Percentiles rank a stretch among this genome's conserved stretches.
phyloP scores from a whole-genome alignment of 1,140 invertebrate species.

The Aethina tumida region DNA sequence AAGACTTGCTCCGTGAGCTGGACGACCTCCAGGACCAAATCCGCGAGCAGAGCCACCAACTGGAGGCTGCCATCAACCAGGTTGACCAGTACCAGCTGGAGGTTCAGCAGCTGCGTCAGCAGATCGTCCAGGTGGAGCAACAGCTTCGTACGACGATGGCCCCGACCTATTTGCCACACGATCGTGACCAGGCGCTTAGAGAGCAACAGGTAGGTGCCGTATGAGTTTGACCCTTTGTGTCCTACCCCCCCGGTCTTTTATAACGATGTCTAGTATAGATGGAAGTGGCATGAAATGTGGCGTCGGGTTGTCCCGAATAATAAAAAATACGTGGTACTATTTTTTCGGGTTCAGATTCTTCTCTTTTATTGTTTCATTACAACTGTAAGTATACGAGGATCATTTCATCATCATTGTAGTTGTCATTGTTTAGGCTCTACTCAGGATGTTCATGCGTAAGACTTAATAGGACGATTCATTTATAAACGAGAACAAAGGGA shows the following conservation, averaged over 20 bases:
- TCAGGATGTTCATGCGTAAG: no score
- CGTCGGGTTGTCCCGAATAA: conserved; percentile 8
- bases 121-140: conserved; percentile 77
- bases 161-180: conserved; percentile 70
- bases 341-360: background rate
- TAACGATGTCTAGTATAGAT: conserved; percentile 19
- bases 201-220: conserved; percentile 85
- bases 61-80: conserved; percentile 72
- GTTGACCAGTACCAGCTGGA: conserved; percentile 83
- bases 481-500: no score
- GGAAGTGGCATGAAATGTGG: conserved; percentile 23
- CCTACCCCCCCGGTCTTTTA: conserved; percentile 6
- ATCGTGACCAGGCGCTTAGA: conserved; percentile 70
- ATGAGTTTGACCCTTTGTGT: conserved; percentile 12
- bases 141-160: conserved; percentile 69
- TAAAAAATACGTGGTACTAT: conserved; percentile 1
- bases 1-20: conserved; percentile 56
- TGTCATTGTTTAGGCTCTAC: no score
- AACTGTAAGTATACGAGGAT: no score
- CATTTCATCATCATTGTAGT: no score
- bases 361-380: conserved; percentile 4
- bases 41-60: conserved; percentile 56
- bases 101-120: conserved; percentile 70
- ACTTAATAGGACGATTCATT: no score
- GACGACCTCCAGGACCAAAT: conserved; percentile 55